Percentiles rank a stretch among this genome's conserved stretches.
Evolutionary conservation across 2,888 invertebrate species (phyloP).

Genomic region (Willowsia nigromaculata): DNA sequence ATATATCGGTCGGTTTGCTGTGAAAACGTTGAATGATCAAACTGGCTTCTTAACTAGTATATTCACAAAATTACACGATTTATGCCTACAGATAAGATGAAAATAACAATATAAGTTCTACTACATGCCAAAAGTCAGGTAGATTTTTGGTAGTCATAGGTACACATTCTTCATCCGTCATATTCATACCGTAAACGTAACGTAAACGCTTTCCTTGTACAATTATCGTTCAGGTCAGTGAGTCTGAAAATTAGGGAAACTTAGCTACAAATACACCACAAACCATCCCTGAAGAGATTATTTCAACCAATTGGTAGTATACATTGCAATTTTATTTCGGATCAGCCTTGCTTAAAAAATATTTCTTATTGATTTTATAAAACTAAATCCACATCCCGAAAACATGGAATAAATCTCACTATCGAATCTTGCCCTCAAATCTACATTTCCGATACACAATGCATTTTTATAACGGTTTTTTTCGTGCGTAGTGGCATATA

Average conservation of each 20-base stretch:
- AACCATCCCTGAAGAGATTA: neutral
- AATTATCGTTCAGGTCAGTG: constrained; percentile 68
- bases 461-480: neutral
- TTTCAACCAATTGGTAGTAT: neutral
- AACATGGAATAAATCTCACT: neutral
- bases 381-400: too few species aligned
- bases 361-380: too few species aligned
- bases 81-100: neutral
- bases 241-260: constrained; percentile 65
- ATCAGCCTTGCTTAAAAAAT: neutral
- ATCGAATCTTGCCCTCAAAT: neutral
- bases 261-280: neutral
- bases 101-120: neutral
- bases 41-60: neutral
- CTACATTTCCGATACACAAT: neutral
- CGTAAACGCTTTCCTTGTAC: neutral
- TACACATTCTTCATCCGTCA: neutral
- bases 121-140: neutral
- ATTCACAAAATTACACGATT: neutral
- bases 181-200: neutral
- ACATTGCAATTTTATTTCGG: neutral
- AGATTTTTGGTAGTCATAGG: neutral
- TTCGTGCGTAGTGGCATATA: neutral
- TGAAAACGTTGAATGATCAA: neutral
- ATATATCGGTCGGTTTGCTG: neutral